phyloP scores from a whole-genome alignment of 2,113 vertebrate genomes.

The Uropsilus gracilis region DNA sequence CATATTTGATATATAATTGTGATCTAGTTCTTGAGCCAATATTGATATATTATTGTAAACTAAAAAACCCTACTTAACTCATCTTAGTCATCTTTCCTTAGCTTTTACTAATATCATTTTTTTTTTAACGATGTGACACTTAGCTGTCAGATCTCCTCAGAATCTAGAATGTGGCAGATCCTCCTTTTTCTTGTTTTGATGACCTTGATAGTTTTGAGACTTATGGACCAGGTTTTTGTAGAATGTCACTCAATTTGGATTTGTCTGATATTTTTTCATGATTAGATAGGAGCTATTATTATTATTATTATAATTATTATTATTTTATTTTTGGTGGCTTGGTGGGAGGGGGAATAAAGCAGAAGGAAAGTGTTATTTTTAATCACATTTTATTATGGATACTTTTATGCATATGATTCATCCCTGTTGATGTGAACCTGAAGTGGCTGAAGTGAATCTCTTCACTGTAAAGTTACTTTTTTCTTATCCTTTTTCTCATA shows the following conservation, averaged over 20 bases:
- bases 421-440: background rate
- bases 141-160: background rate
- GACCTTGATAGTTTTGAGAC: background rate
- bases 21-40: background rate
- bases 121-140: background rate
- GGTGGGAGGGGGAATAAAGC: background rate
- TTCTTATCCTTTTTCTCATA: background rate
- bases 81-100: background rate
- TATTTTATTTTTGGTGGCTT: background rate
- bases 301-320: no score
- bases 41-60: background rate
- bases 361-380: background rate
- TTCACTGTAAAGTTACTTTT: background rate
- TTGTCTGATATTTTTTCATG: background rate
- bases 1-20: background rate
- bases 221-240: background rate
- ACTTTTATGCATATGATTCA: background rate
- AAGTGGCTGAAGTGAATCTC: background rate
- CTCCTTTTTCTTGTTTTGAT: background rate
- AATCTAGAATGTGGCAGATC: background rate
- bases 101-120: background rate
- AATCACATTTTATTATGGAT: no score
- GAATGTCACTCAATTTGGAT: background rate
- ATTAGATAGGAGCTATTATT: background rate
- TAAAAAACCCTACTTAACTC: background rate